Evolutionary conservation across 2,113 vertebrate species (phyloP).

Genomic region (Martes martes): DNA sequence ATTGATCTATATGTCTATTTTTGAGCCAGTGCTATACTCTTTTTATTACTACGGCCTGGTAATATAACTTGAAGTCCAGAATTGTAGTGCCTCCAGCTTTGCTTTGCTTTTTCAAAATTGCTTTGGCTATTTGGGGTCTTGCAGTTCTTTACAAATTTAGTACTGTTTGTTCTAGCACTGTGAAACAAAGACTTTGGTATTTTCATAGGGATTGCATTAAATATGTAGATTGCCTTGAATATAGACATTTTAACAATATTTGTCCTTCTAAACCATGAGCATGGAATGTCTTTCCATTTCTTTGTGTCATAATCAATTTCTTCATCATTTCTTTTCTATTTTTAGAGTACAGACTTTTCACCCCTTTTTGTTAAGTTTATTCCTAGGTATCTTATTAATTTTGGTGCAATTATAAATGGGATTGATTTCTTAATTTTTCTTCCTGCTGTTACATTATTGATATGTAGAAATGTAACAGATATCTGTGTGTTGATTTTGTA

Average conservation of each 20-base stretch:
- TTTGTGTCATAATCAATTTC: background rate
- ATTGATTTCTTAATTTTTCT: background rate
- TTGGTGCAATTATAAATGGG: background rate
- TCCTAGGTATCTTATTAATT: background rate
- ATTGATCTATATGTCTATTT: background rate
- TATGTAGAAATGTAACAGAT: background rate
- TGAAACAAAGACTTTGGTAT: background rate
- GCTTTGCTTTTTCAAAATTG: too few species aligned
- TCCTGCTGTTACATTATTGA: background rate
- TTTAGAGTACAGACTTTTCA: background rate
- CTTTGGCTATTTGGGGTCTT: too few species aligned
- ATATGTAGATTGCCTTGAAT: background rate
- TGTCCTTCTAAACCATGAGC: background rate
- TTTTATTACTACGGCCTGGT: background rate
- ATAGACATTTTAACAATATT: background rate
- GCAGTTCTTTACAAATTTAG: background rate
- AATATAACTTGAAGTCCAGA: background rate
- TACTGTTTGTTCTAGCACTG: background rate
- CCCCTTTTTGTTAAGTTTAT: background rate
- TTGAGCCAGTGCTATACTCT: background rate
- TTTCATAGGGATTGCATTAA: background rate
- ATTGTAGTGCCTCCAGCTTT: background rate
- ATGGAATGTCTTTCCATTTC: background rate
- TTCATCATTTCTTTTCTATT: background rate
- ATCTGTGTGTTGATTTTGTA: background rate